These are phyloP conservation scores for Sarcophaga rosellei DNA, from an alignment of 2,888 invertebrate genomes.

Conservation along the genomic window DNA sequence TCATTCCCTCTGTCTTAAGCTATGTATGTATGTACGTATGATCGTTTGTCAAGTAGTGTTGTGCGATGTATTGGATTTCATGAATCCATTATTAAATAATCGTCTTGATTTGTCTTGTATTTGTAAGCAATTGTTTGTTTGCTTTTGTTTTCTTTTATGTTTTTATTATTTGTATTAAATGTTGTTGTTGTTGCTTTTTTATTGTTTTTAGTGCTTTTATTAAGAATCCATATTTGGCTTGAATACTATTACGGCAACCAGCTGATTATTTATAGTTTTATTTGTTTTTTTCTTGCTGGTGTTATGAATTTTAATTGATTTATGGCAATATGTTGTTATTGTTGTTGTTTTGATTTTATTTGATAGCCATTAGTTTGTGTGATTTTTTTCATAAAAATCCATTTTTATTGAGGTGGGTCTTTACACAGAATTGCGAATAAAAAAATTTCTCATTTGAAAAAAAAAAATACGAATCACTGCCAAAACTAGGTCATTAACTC, in stretches of 20 bases:
- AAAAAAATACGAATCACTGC: background rate
- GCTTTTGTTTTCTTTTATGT: slow-evolving; percentile 15
- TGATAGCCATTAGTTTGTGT: slow-evolving; percentile 1
- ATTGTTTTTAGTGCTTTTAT: slow-evolving; percentile 5
- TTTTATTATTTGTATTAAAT: slow-evolving; percentile 25
- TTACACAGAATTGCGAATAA: background rate
- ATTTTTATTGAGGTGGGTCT: slow-evolving; percentile 53
- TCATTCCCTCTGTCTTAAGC: background rate
- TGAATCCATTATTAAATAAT: slow-evolving; percentile 64
- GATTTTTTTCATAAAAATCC: slow-evolving; percentile 10
- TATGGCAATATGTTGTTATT: slow-evolving; percentile 63
- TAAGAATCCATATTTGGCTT: slow-evolving; percentile 57
- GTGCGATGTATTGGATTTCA: slow-evolving; percentile 47
- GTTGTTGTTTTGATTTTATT: slow-evolving; percentile 35
- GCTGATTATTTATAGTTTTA: slow-evolving; percentile 45
- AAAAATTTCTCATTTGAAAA: slow-evolving; percentile 21
- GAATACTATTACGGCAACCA: slow-evolving; percentile 48
- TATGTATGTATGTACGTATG: background rate
- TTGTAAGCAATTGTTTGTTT: background rate
- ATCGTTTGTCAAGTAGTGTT: background rate
- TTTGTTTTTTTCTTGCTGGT: slow-evolving; percentile 36
- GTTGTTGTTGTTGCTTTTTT: slow-evolving; percentile 13
- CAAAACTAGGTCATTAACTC: slow-evolving; percentile 61
- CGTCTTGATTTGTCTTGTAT: slow-evolving; percentile 23
- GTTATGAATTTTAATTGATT: slow-evolving; percentile 67